Percentiles rank a stretch among this genome's conserved stretches.
phyloP scores from a whole-genome alignment of 1,140 invertebrate species.

The Heliconius hermathena region DNA sequence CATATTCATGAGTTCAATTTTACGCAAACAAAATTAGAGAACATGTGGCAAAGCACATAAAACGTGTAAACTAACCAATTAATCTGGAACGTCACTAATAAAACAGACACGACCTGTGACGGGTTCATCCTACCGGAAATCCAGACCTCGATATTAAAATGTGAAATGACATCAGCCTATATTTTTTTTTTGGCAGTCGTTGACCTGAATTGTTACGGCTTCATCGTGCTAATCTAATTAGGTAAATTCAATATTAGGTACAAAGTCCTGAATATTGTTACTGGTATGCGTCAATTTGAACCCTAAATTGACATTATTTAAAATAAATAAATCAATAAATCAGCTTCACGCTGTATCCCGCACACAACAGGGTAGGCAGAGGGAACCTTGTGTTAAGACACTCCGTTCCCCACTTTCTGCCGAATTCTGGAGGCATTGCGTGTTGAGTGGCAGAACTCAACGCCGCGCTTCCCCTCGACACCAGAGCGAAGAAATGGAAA shows the following conservation, averaged over 20 bases:
- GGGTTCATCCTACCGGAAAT: slow-evolving; percentile 47
- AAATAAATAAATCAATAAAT: too few species aligned
- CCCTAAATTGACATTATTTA: not conserved
- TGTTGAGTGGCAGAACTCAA: too few species aligned
- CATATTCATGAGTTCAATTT: not conserved
- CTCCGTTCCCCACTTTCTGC: too few species aligned
- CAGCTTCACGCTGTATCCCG: too few species aligned
- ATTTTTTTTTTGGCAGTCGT: slow-evolving; percentile 51
- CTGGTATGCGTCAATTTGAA: not conserved
- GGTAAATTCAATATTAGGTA: slow-evolving; percentile 17
- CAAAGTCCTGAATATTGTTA: not conserved
- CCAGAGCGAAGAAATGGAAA: too few species aligned
- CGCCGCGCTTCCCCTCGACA: too few species aligned
- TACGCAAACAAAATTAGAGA: slow-evolving; percentile 1
- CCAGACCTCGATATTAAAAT: slow-evolving; percentile 29
- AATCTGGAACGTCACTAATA: slow-evolving; percentile 14
- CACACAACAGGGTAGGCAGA: too few species aligned
- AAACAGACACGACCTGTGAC: slow-evolving; percentile 17
- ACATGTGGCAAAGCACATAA: slow-evolving; percentile 4
- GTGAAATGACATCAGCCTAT: slow-evolving; percentile 45
- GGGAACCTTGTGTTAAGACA: too few species aligned
- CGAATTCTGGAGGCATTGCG: too few species aligned
- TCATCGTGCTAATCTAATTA: slow-evolving; percentile 29
- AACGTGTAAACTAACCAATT: slow-evolving; percentile 17
- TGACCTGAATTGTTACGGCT: slow-evolving; percentile 51